phyloP scores from a whole-genome alignment of 2,113 vertebrate species.

The Elephantulus edwardii region DNA sequence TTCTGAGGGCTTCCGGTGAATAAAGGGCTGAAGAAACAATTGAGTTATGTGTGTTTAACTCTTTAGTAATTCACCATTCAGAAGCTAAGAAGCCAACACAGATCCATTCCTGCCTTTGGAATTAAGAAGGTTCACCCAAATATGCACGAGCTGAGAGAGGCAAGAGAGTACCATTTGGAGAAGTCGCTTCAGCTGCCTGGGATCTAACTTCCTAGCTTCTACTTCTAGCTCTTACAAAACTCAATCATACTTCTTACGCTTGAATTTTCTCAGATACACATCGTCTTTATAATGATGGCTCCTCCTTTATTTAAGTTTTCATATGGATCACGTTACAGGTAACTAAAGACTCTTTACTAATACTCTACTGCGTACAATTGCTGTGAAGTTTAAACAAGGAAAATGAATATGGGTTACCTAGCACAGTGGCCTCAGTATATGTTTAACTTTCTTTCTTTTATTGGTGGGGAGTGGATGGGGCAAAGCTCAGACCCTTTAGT shows the following conservation, averaged over 20 bases:
- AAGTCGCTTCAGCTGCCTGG: not conserved
- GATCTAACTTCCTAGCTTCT: not conserved
- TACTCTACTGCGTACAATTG: not conserved
- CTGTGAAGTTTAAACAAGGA: not conserved
- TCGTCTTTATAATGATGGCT: not conserved
- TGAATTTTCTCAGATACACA: not conserved
- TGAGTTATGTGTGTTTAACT: not conserved
- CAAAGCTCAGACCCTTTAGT: not conserved
- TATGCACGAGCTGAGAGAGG: not conserved
- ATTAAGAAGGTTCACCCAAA: not conserved
- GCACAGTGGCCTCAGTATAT: not conserved
- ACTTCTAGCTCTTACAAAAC: not conserved
- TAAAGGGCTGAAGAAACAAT: not conserved
- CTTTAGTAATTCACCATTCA: not conserved
- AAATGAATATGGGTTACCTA: not conserved
- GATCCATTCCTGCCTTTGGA: not conserved
- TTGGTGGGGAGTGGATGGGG: not conserved
- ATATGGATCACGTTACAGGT: not conserved
- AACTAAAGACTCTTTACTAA: not conserved
- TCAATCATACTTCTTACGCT: not conserved
- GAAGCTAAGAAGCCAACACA: not conserved
- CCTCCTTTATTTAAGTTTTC: not conserved
- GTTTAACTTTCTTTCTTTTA: not conserved
- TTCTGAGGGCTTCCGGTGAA: not conserved
- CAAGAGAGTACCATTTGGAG: not conserved